phyloP scores from a whole-genome alignment of 2,113 vertebrate species.

The Alexandromys fortis region DNA sequence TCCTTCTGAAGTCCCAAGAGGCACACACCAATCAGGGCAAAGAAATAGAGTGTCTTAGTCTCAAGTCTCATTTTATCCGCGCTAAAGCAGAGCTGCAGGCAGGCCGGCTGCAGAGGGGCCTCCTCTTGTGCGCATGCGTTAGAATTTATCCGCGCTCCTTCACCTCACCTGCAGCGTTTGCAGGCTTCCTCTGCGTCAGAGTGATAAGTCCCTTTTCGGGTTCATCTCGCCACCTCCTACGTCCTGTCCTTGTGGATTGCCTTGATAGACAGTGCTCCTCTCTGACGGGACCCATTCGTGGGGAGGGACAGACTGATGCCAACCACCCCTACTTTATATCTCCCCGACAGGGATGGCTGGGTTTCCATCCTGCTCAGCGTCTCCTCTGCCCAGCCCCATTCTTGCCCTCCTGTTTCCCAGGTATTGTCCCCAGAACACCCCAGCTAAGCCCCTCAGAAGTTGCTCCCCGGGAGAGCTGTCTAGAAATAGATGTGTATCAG shows the following conservation, averaged over 20 bases:
- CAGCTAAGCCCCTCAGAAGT: background rate
- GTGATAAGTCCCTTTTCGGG: background rate
- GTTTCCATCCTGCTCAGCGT: background rate
- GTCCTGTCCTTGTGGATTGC: background rate
- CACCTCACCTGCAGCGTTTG: rapidly evolving
- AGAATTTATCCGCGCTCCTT: rapidly evolving
- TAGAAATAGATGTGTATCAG: background rate
- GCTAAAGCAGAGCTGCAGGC: background rate
- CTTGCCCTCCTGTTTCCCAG: background rate
- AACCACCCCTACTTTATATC: background rate
- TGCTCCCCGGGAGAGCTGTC: rapidly evolving
- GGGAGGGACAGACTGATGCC: background rate
- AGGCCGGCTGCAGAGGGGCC: no score
- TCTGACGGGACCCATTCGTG: rapidly evolving
- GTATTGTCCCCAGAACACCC: background rate
- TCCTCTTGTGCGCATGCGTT: background rate
- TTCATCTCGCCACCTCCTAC: background rate
- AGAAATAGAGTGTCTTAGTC: background rate
- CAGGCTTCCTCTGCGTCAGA: background rate
- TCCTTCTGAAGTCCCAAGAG: background rate
- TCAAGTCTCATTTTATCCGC: background rate
- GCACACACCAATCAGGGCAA: rapidly evolving
- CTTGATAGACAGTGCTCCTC: background rate
- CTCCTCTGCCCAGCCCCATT: background rate
- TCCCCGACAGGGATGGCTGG: no score